A percentile compares a stretch with the other conserved stretches of the same genome.
Evolutionary conservation across 2,113 vertebrate genomes (phyloP).

Genomic region (Gallinago media): DNA sequence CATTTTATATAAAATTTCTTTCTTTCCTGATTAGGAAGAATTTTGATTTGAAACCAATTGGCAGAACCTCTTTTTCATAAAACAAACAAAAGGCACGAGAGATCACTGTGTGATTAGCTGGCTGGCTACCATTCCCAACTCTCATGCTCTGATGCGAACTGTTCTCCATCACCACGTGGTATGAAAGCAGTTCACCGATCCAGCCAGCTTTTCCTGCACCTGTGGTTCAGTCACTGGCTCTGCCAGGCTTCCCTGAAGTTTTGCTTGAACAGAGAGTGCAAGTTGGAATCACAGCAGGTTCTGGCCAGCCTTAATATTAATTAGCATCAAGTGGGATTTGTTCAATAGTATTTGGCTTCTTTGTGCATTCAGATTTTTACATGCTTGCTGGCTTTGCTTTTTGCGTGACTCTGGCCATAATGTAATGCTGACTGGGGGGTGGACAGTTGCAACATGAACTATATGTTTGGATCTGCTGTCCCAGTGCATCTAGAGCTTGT

Average conservation of each 20-base stretch:
- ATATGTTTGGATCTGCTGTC: not conserved
- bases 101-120: not conserved
- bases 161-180: not conserved
- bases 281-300: not conserved
- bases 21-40: not conserved
- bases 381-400: conserved; percentile 19
- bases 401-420: not conserved
- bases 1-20: not conserved
- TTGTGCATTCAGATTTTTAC: not conserved
- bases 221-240: not conserved
- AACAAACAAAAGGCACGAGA: not conserved
- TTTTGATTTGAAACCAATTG: conserved; percentile 12
- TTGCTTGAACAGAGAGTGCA: not conserved
- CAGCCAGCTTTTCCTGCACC: conserved; percentile 5
- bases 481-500: not conserved
- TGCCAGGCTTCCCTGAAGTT: conserved; percentile 33
- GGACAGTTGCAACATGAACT: not conserved
- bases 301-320: conserved; percentile 11
- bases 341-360: not conserved
- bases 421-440: not conserved
- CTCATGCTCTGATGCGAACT: not conserved
- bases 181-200: not conserved
- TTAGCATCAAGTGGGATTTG: not conserved
- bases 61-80: not conserved
- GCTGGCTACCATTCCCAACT: not conserved